Conservation (phyloP, 2,888 invertebrate species). For the Miltochrista miniata region DNA sequence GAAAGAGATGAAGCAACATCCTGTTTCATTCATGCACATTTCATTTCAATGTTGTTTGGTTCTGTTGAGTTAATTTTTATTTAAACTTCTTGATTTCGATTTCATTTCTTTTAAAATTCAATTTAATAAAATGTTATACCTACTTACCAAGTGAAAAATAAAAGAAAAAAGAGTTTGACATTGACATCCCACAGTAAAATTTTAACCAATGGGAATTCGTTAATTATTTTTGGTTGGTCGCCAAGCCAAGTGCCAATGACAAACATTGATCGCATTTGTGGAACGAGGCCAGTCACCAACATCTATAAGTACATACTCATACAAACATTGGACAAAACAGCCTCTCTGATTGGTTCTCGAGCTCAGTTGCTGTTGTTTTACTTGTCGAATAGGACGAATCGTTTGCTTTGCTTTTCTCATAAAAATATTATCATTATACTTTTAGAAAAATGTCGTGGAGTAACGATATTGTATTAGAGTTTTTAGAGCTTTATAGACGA, state of each 20-base stretch:
- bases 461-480: slow-evolving; percentile 66
- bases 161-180: neutral
- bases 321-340: slow-evolving; percentile 62
- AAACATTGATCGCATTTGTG: slow-evolving; percentile 61
- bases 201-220: slow-evolving; percentile 2
- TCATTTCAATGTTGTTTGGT: too few relatives aligned
- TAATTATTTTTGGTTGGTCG: slow-evolving; percentile 45
- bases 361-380: slow-evolving; percentile 40
- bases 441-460: slow-evolving; percentile 57
- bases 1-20: neutral
- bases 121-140: neutral
- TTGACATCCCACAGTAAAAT: neutral
- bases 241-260: slow-evolving; percentile 53
- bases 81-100: too few relatives aligned
- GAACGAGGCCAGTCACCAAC: slow-evolving; percentile 57
- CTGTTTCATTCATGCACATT: too few relatives aligned
- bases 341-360: slow-evolving; percentile 51
- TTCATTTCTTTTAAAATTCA: too few relatives aligned
- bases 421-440: neutral
- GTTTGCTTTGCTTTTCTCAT: neutral
- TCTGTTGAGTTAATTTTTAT: too few relatives aligned
- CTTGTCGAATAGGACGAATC: slow-evolving; percentile 33
- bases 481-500: slow-evolving; percentile 65
- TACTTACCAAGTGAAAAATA: neutral
- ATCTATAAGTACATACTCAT: slow-evolving; percentile 43